Evolutionary conservation across 2,888 invertebrate species (phyloP).

Genomic region (Lasioglossum malachurum): DNA sequence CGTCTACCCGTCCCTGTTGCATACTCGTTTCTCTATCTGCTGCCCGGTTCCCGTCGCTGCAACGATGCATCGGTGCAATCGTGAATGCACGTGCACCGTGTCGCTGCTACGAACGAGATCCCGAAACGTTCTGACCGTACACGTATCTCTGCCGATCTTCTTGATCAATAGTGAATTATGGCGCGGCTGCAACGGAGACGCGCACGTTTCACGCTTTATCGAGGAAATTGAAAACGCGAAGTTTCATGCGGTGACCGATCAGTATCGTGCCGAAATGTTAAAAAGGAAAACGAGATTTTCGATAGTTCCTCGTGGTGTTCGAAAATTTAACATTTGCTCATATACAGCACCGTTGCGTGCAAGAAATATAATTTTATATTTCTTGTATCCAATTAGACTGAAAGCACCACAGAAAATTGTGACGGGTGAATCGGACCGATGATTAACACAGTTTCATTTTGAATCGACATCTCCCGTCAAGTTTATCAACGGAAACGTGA

Average conservation of each 20-base stretch:
- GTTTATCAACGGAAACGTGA: background rate
- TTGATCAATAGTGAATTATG: background rate
- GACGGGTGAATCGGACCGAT: background rate
- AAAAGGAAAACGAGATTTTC: background rate
- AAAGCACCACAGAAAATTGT: background rate
- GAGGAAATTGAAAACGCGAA: background rate
- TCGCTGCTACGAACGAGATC: slow-evolving; percentile 18
- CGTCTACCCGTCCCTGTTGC: slow-evolving; percentile 49
- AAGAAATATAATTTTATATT: background rate
- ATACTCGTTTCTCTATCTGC: slow-evolving; percentile 49
- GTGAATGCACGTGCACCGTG: slow-evolving; percentile 40
- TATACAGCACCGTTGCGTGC: too few relatives aligned
- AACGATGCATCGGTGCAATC: slow-evolving; percentile 24
- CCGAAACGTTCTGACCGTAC: slow-evolving; percentile 8
- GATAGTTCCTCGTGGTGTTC: background rate
- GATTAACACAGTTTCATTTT: background rate
- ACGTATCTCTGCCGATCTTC: background rate
- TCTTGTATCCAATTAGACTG: background rate
- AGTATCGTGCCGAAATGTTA: background rate
- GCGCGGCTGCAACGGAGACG: background rate
- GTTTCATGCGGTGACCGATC: too few relatives aligned
- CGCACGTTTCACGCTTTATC: background rate
- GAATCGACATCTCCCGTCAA: background rate
- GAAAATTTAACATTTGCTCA: too few relatives aligned
- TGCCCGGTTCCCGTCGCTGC: slow-evolving; percentile 12